Percentiles rank a stretch among this genome's conserved stretches.
Evolutionary conservation across 2,113 vertebrate genomes (phyloP).

Genomic region (Heptranchias perlo): DNA sequence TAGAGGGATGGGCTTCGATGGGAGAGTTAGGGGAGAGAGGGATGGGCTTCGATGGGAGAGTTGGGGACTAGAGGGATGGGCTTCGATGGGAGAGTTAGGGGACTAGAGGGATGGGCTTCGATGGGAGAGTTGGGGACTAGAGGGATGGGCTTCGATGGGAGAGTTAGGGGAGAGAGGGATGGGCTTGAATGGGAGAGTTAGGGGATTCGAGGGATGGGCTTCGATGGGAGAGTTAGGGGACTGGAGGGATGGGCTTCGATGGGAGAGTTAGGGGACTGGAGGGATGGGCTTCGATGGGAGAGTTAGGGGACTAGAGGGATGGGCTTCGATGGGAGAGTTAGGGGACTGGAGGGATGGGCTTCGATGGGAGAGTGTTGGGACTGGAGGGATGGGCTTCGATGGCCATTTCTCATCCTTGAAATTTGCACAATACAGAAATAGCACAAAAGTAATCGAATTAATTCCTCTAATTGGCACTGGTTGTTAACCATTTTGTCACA

Average conservation of each 20-base stretch:
- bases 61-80: no score
- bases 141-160: no score
- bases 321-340: neutral
- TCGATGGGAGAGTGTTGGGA: neutral
- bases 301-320: neutral
- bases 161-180: no score
- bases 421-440: neutral
- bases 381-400: neutral
- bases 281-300: neutral
- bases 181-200: no score
- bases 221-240: neutral
- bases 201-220: neutral
- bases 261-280: neutral
- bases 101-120: no score
- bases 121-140: no score
- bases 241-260: neutral
- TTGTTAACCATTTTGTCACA: neutral
- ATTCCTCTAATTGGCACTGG: neutral
- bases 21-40: no score
- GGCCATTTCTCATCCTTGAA: neutral
- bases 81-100: no score
- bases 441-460: neutral
- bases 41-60: no score
- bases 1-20: no score
- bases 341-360: neutral